Conservation (phyloP, 2,888 invertebrate genomes). For the Dicyrtomina minuta region DNA sequence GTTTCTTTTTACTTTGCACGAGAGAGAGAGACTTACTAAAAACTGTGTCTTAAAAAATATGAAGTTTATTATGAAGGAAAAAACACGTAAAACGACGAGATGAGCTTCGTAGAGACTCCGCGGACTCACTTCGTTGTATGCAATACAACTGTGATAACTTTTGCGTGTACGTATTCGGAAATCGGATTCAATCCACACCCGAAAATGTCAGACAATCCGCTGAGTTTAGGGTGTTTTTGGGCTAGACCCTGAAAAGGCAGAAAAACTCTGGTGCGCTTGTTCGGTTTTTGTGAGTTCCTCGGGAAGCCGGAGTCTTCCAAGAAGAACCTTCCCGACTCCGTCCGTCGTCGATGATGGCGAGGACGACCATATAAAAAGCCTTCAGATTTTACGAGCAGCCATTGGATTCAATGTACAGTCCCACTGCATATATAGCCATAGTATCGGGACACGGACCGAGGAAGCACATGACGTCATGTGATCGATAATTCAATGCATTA, state of each 20-base stretch:
- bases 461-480: constrained; percentile 30
- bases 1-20: neutral
- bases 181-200: constrained; percentile 50
- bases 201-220: constrained; percentile 53
- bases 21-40: neutral
- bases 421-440: neutral
- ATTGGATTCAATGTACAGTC: neutral
- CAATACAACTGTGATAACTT: no score
- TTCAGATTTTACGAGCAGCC: neutral
- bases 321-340: constrained; percentile 22
- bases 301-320: constrained; percentile 31
- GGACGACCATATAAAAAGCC: neutral
- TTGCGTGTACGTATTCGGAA: constrained; percentile 15
- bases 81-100: neutral
- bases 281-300: neutral
- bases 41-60: neutral
- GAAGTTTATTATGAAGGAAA: constrained; percentile 6
- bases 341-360: constrained; percentile 3
- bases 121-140: neutral
- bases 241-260: constrained; percentile 17
- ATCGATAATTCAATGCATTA: constrained; percentile 30
- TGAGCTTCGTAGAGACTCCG: neutral
- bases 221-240: constrained; percentile 21
- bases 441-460: neutral
- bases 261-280: constrained; percentile 34